A percentile compares a stretch with the other conserved stretches of the same genome.
phyloP scores from a whole-genome alignment of 2,888 invertebrate species.

The Agonopterix arenella region DNA sequence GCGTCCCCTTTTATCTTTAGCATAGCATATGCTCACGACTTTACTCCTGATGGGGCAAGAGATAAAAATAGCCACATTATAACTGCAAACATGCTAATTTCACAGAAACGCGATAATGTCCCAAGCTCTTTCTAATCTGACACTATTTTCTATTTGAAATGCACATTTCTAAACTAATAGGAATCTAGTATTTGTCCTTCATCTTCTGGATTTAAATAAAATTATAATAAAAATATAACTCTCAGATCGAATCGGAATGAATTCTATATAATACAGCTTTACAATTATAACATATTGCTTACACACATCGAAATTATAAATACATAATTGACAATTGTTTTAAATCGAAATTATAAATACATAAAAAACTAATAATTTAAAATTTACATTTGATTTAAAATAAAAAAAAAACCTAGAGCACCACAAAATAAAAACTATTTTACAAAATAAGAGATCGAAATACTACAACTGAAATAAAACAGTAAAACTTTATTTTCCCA shows the following conservation, averaged over 20 bases:
- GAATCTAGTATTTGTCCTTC: conserved; percentile 30
- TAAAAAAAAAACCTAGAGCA: conserved; percentile 17
- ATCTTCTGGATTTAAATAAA: conserved; percentile 13
- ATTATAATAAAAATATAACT: conserved; percentile 5
- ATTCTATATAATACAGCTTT: conserved; percentile 17
- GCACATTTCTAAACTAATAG: conserved; percentile 36
- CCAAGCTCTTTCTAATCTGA: neutral
- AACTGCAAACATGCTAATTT: too few species aligned
- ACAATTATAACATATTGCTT: conserved; percentile 8
- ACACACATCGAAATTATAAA: neutral
- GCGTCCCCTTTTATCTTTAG: too few species aligned
- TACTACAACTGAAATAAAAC: conserved; percentile 9
- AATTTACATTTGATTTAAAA: conserved; percentile 14
- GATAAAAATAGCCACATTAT: too few species aligned
- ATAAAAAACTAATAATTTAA: conserved; percentile 12
- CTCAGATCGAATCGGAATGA: conserved; percentile 33
- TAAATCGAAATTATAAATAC: conserved; percentile 18
- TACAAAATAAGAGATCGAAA: conserved; percentile 17
- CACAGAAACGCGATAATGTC: too few species aligned
- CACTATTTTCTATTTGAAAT: conserved; percentile 18
- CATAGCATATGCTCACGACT: too few species aligned
- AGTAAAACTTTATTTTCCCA: neutral
- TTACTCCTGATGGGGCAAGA: too few species aligned
- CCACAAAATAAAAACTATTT: conserved; percentile 15
- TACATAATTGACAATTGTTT: conserved; percentile 14